Evolutionary conservation across 37 sponge, comb jelly and placozoan genomes (phyloP).

Genomic region (Halisarca cf. caerulea): DNA sequence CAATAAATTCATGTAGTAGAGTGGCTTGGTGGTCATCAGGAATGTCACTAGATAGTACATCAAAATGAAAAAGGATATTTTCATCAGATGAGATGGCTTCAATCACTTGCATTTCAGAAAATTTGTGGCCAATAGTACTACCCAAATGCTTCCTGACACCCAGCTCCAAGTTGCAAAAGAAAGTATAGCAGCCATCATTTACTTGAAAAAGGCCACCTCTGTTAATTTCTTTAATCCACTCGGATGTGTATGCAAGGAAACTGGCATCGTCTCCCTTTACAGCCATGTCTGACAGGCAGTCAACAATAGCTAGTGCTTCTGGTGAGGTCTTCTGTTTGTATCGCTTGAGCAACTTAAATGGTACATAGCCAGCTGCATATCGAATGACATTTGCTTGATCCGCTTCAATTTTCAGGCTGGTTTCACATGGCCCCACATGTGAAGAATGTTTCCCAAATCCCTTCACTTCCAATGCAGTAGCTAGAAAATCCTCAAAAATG

Average conservation of each 20-base stretch:
- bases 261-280: neutral
- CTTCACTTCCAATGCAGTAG: neutral
- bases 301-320: conserved; percentile 9
- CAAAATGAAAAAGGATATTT: neutral
- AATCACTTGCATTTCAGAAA: too few relatives aligned
- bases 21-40: neutral
- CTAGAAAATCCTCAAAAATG: neutral
- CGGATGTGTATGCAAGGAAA: neutral
- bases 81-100: too few relatives aligned
- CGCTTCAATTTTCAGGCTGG: neutral
- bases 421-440: neutral
- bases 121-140: too few relatives aligned
- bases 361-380: conserved; percentile 16
- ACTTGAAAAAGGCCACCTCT: conserved; percentile 11
- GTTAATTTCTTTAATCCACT: conserved; percentile 1
- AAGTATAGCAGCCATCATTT: neutral
- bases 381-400: conserved; percentile 2
- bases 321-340: neutral
- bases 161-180: neutral
- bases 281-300: conserved; percentile 12
- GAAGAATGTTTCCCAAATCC: neutral
- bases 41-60: neutral
- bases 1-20: neutral
- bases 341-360: neutral
- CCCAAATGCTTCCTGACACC: neutral